Conservation (phyloP, 2,797 vertebrate genomes). For the Synaphobranchus kaupii region DNA sequence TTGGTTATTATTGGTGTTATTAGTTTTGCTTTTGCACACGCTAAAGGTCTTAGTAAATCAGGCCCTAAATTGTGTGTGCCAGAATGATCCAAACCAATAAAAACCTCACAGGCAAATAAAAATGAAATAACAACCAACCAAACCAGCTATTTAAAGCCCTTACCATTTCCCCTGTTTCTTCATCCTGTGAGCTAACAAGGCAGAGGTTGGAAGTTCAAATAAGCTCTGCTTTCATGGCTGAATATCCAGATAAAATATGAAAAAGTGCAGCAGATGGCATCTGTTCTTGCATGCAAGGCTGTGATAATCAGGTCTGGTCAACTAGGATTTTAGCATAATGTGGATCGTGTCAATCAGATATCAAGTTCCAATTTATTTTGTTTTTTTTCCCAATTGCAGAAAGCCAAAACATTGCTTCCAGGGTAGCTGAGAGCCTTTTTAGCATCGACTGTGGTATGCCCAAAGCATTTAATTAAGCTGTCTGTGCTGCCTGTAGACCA, state of each 20-base stretch:
- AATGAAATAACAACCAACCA: neutral
- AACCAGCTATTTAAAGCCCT: neutral
- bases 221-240: conserved; percentile 14
- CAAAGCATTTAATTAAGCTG: conserved; percentile 39
- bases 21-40: too few species aligned
- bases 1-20: too few species aligned
- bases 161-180: neutral
- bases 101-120: neutral
- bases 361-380: conserved; percentile 17
- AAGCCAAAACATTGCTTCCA: conserved; percentile 18
- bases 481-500: conserved; percentile 25
- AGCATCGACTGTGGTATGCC: neutral
- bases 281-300: neutral
- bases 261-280: neutral
- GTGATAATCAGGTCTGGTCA: conserved; percentile 18
- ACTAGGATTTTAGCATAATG: neutral
- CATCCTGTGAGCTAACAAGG: neutral
- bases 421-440: conserved; percentile 5
- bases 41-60: too few species aligned
- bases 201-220: conserved; percentile 17
- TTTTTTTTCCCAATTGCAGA: conserved; percentile 10
- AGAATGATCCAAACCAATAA: neutral
- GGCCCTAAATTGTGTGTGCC: neutral
- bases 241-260: conserved; percentile 22
- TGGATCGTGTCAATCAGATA: neutral